Evolutionary conservation across 2,113 vertebrate genomes (phyloP), one percentile per base, ranked within the genome.

Genomic region (Emydura subglobosa): DNA sequence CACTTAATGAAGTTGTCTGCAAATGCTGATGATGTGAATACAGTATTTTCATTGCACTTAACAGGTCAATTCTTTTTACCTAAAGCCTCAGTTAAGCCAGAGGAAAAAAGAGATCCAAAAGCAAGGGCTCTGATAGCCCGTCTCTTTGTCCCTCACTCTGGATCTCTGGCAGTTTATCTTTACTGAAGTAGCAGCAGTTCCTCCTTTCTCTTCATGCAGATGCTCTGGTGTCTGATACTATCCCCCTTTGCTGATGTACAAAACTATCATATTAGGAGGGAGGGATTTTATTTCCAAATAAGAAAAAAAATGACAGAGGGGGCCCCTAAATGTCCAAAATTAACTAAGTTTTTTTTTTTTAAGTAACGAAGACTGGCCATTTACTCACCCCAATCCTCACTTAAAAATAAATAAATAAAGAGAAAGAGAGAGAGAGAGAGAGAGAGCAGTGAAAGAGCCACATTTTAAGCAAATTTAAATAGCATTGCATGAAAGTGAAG

Each of bases 281-380:
- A 95, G 83, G 68, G 93, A 96, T 87, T 97, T 97, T 92, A 90
- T 87, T 96, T 96, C 95, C 92, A 96, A 93, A 97, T 57, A 92
- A 93, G 74, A 96, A 94, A 90, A 21, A 95, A 68, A 86, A 91
- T 31, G 83, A 95, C 90, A 79, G 74, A 65, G 92, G 93, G 93
- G 96, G n/a, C 88, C 84, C 17, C 74, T 27, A 47, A 47, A 47
- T 14, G 13, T 78, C 74, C 44, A 4, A 94, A 83, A 92, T 83
- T 92, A 88, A 92, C 54, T 78, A 55, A 72, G 0, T 4, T 68
- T 25, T 68, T 95, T 95, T 39, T 39, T 74, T 85, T 92, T 83
- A 21, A 88, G 42, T 86, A 61, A 80, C 54, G 86, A 57, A 93
- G 90, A 34, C 59, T 49, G 85, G 86, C 83, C 79, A 3, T 21